Evolutionary conservation across 2,797 vertebrate species (phyloP).

Genomic region (Pristis pectinata): DNA sequence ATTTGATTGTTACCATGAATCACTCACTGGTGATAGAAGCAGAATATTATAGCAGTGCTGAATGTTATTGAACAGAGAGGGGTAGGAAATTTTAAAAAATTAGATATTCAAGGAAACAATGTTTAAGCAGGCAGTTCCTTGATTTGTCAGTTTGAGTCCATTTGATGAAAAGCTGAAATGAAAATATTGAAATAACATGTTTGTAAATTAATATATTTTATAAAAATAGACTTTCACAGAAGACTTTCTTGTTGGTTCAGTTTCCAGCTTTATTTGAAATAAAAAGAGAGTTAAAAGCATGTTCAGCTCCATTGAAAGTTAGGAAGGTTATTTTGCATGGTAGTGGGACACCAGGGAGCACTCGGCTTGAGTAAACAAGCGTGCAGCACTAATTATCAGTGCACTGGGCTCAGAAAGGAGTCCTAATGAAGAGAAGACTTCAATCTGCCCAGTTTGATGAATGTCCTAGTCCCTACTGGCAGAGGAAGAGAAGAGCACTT

Average conservation of each 20-base stretch:
- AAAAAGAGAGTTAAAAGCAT: slow-evolving; percentile 21
- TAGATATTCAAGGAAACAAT: background rate
- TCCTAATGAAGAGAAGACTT: slow-evolving; percentile 36
- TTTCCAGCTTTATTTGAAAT: background rate
- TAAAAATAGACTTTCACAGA: background rate
- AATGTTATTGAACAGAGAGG: background rate
- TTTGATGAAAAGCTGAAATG: background rate
- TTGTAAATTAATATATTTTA: background rate
- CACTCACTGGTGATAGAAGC: slow-evolving; percentile 48
- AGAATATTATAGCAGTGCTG: slow-evolving; percentile 45
- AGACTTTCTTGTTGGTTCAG: background rate
- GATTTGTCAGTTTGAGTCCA: background rate
- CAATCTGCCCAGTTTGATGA: slow-evolving; percentile 37
- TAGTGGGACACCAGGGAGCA: slow-evolving; percentile 37
- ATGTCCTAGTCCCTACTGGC: slow-evolving; percentile 34
- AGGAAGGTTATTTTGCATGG: slow-evolving; percentile 37
- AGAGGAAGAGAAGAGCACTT: slow-evolving; percentile 34
- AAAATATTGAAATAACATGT: background rate
- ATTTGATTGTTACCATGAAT: slow-evolving; percentile 61
- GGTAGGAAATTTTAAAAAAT: background rate
- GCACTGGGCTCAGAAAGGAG: slow-evolving; percentile 29
- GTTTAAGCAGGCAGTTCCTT: background rate
- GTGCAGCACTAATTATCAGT: slow-evolving; percentile 36
- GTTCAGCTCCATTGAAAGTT: slow-evolving; percentile 25
- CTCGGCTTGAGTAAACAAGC: slow-evolving; percentile 36